Percentiles rank a stretch among this genome's conserved stretches.
phyloP scores from a whole-genome alignment of 2,113 vertebrate genomes.

The Microcebus murinus region DNA sequence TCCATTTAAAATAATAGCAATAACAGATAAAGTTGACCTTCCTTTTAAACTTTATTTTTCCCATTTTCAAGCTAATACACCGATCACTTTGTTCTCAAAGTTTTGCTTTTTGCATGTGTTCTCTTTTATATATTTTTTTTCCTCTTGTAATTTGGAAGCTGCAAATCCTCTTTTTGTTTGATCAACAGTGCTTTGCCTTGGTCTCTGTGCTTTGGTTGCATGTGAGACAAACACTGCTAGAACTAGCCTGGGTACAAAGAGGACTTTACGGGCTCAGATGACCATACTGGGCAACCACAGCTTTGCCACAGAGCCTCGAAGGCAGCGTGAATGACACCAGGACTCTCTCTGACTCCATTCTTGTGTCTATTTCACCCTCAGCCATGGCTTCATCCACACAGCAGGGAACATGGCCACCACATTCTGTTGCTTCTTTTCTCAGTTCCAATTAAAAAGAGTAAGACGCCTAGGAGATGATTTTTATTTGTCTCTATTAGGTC shows the following conservation, averaged over 20 bases:
- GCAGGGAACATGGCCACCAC: rapidly evolving
- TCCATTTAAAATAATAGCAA: background rate
- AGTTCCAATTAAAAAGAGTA: background rate
- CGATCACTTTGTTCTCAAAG: background rate
- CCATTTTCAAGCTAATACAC: background rate
- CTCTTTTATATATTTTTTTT: background rate
- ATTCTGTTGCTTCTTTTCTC: background rate
- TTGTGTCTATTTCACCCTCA: background rate
- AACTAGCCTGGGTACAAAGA: background rate
- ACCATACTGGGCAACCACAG: background rate
- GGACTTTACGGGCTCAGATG: too few species aligned
- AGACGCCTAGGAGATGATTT: too few species aligned
- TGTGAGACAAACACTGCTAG: background rate
- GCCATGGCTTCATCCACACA: rapidly evolving
- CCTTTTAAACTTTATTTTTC: background rate
- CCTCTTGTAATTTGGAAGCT: background rate
- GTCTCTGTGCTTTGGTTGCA: background rate
- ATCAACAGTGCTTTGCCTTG: background rate
- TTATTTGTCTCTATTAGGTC: background rate
- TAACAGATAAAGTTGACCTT: background rate
- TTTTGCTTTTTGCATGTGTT: background rate
- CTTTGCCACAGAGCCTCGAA: rapidly evolving
- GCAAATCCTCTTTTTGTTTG: too few species aligned
- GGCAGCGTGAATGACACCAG: rapidly evolving
- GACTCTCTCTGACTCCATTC: background rate